phyloP scores from a whole-genome alignment of 2,797 vertebrate genomes.

The Sciurus vulgaris region DNA sequence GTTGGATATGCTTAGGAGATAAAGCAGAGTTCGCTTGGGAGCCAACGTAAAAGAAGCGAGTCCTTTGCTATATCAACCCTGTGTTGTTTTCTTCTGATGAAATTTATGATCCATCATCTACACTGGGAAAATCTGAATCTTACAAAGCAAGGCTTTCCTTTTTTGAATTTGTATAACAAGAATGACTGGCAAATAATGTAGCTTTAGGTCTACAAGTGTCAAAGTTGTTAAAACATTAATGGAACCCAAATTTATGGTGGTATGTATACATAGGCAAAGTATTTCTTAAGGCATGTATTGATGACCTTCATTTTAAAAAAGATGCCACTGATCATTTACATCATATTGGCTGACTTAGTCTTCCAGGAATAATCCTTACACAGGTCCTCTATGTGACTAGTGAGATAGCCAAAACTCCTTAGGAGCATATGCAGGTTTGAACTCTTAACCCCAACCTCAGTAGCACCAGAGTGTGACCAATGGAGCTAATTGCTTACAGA shows the following conservation, averaged over 20 bases:
- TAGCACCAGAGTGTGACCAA: neutral
- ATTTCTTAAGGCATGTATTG: neutral
- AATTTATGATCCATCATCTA: neutral
- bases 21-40: slow-evolving; percentile 38
- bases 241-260: slow-evolving; percentile 48
- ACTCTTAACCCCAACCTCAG: slow-evolving; percentile 13
- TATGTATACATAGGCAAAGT: neutral
- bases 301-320: neutral
- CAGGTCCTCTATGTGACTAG: neutral
- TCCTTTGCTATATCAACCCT: neutral
- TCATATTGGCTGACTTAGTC: neutral
- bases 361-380: neutral
- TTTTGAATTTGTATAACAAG: slow-evolving; percentile 64
- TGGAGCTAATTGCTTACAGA: slow-evolving; percentile 32
- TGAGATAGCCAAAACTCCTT: neutral
- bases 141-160: neutral
- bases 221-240: slow-evolving; percentile 1
- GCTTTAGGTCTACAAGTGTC: slow-evolving; percentile 13
- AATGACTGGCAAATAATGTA: slow-evolving; percentile 24
- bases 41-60: neutral
- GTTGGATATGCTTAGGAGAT: slow-evolving; percentile 58
- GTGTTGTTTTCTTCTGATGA: slow-evolving; percentile 34
- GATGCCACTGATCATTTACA: neutral
- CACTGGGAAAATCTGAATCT: slow-evolving; percentile 31
- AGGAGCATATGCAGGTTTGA: neutral